Base-by-base conservation (phyloP, 2,113 vertebrate species). In the Quiscalus mexicanus region DNA sequence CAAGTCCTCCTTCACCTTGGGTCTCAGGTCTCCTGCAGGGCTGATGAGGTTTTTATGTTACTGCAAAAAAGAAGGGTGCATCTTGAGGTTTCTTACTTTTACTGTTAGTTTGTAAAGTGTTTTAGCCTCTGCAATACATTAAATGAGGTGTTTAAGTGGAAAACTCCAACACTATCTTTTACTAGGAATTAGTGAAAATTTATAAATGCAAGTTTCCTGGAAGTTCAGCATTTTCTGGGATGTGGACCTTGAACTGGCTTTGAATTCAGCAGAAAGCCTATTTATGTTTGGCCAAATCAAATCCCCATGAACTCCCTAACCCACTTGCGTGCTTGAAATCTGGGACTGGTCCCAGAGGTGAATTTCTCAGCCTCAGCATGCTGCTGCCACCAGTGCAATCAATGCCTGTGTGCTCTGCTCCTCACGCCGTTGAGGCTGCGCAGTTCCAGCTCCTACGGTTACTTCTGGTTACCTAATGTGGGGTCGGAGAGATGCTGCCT, bases 401-500 rank as follows among this genome's bases (percentile, higher is more conserved):
- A 77, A 62, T 60, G 67, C 45, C 22, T 67, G 0, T 39, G 55
- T 0, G 2, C 70, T 67, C 73, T 64, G 30, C 65, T 84, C 49
- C 73, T 93, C 67, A 11, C 0, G 0, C 12, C 10, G 16, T 27
- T 33, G 75, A 70, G 82, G 69, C 37, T 58, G 85, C 0, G 9
- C 41, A 80, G 24, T 70, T 86, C 80, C 74, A 83, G 86, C 82
- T 89, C 47, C 16, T 59, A 31, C 1, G 0, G n/a, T 86, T 95
- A 33, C 71, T 94, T 90, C 76, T 96, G 86, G 58, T 93, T 93
- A 87, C 90, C 69, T 96, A 68, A 83, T 13, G 23, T 44, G 52
- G 59, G 33, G 18, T 56, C 1, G 4, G 69, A 73, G 64, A 24
- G 35, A 22, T 50, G 71, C 79, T 79, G 78, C 68, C 88, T 8